These are phyloP conservation scores for Miltochrista miniata DNA, from an alignment of 2,888 invertebrate species.

Conservation along the genomic window DNA sequence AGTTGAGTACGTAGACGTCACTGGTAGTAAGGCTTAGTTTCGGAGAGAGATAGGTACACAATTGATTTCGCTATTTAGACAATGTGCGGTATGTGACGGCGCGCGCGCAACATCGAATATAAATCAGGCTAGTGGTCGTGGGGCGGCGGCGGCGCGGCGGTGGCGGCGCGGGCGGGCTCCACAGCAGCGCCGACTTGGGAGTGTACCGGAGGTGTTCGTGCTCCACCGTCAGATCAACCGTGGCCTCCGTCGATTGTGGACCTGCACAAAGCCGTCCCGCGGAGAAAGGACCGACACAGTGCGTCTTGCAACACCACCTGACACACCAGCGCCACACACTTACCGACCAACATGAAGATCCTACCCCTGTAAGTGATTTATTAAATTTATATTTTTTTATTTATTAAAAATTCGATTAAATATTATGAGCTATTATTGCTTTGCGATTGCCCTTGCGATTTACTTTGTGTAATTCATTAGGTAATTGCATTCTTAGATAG, in stretches of 20 bases:
- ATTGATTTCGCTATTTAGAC: slow-evolving; percentile 45
- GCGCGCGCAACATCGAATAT: slow-evolving; percentile 56
- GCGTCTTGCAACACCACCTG: slow-evolving; percentile 51
- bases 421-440: slow-evolving; percentile 45
- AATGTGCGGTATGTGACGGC: slow-evolving; percentile 53
- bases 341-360: slow-evolving; percentile 67
- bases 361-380: slow-evolving; percentile 65
- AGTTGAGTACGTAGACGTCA: slow-evolving; percentile 14
- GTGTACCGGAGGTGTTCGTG: slow-evolving; percentile 55
- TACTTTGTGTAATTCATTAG: no score
- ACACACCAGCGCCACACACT: slow-evolving; percentile 5
- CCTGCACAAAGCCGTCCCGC: slow-evolving; percentile 63
- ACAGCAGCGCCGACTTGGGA: slow-evolving; percentile 45
- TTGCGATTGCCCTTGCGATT: slow-evolving; percentile 72
- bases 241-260: slow-evolving; percentile 71
- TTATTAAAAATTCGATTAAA: slow-evolving; percentile 12
- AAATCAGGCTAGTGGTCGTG: slow-evolving; percentile 58
- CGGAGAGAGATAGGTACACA: slow-evolving; percentile 20
- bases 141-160: slow-evolving; percentile 38
- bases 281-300: slow-evolving; percentile 66
- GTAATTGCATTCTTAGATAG: background rate
- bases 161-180: slow-evolving; percentile 37
- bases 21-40: slow-evolving; percentile 44
- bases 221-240: slow-evolving; percentile 67
- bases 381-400: background rate